Conservation (phyloP, 2,797 vertebrate genomes). For the Oreochromis grahami region DNA sequence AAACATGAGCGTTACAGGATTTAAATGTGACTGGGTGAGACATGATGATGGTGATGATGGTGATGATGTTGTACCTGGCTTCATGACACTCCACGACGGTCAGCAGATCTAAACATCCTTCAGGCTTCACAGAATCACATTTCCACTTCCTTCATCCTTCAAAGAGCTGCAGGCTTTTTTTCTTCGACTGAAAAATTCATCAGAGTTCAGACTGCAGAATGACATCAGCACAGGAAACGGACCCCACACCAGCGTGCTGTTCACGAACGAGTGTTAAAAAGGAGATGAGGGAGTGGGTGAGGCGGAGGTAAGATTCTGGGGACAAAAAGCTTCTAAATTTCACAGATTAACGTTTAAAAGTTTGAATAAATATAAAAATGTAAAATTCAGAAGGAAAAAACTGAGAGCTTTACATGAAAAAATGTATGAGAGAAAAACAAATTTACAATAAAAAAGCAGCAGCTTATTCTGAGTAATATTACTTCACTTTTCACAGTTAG, state of each 20-base stretch:
- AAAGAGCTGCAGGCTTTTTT: background rate
- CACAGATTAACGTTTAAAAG: background rate
- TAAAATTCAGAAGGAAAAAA: background rate
- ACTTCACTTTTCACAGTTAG: background rate
- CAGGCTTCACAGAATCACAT: background rate
- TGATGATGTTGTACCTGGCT: background rate
- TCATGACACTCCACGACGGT: background rate
- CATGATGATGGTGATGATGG: background rate
- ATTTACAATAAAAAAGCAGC: background rate
- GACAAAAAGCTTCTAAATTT: background rate
- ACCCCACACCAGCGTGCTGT: background rate
- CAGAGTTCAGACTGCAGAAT: background rate
- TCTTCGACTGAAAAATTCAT: background rate
- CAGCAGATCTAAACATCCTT: background rate
- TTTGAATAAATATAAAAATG: background rate
- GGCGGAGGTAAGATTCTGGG: accelerated
- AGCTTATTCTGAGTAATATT: background rate
- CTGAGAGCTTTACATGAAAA: background rate
- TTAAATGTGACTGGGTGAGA: background rate
- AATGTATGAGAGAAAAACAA: background rate
- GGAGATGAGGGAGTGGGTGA: background rate
- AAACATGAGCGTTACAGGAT: background rate
- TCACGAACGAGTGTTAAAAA: accelerated
- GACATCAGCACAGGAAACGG: background rate
- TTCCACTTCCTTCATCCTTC: background rate